Conservation (phyloP, 64 coral and sea anemone genomes). For the Montipora capricornis region DNA sequence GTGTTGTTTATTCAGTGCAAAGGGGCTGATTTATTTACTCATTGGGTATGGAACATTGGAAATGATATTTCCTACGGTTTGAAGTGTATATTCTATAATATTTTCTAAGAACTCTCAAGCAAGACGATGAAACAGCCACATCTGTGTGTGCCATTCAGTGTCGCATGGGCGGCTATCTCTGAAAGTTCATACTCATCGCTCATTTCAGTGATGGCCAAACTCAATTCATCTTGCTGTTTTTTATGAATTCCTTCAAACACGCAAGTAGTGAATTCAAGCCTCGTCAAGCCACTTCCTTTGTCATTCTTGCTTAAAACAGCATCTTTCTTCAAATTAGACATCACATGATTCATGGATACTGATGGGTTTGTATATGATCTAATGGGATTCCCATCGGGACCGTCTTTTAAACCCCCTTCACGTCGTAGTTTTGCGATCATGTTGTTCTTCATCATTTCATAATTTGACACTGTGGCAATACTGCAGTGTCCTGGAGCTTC, state of each 20-base stretch:
- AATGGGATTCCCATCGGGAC: constrained; percentile 5
- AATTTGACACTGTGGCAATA: not conserved
- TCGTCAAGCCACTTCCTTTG: not conserved
- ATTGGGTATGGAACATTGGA: too few relatives aligned
- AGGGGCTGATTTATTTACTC: too few relatives aligned
- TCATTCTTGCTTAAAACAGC: not conserved
- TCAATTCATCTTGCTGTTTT: constrained; percentile 22
- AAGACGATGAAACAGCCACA: too few relatives aligned
- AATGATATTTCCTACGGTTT: too few relatives aligned
- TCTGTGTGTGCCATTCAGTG: too few relatives aligned
- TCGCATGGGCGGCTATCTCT: not conserved
- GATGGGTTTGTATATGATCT: constrained; percentile 52
- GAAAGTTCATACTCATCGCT: constrained; percentile 31
- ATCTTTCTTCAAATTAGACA: not conserved
- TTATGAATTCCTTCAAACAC: constrained; percentile 41
- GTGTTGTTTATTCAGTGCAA: too few relatives aligned
- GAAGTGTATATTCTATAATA: too few relatives aligned
- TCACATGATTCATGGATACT: constrained; percentile 54
- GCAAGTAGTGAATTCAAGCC: constrained; percentile 12
- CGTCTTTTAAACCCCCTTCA: constrained; percentile 17
- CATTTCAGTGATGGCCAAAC: constrained; percentile 6
- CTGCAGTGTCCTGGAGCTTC: too few relatives aligned
- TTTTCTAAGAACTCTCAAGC: too few relatives aligned
- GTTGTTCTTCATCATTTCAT: constrained; percentile 51
- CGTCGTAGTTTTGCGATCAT: constrained; percentile 54